These are phyloP conservation scores for Pocillopora verrucosa DNA, from an alignment of 64 coral and sea anemone species.

Conservation along the genomic window DNA sequence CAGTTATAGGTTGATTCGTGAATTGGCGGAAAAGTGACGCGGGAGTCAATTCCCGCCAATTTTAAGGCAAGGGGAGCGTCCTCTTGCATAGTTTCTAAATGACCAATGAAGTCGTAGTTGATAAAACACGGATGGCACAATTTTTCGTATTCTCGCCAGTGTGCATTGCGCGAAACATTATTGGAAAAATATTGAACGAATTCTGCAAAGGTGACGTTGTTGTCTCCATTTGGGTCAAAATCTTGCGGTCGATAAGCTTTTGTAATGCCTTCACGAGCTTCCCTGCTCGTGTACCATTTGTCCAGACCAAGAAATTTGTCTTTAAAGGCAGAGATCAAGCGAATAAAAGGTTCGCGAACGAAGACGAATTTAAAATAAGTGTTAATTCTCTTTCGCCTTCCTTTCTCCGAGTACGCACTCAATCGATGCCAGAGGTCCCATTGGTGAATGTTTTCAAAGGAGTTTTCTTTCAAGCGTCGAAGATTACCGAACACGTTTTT, in stretches of 20 bases:
- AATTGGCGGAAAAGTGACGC: not conserved
- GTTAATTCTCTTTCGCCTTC: not conserved
- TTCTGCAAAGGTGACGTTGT: not conserved
- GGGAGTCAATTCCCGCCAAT: not conserved
- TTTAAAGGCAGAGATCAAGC: not conserved
- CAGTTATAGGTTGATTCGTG: not conserved
- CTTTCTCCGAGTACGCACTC: not conserved
- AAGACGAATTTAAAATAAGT: slow-evolving; percentile 12
- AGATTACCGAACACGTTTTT: not conserved
- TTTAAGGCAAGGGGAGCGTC: not conserved
- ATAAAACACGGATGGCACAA: slow-evolving; percentile 5
- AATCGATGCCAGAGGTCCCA: not conserved
- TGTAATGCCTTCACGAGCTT: not conserved
- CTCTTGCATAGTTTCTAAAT: not conserved
- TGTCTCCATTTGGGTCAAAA: not conserved
- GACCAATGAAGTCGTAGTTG: slow-evolving; percentile 19
- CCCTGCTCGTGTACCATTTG: not conserved
- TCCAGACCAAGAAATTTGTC: not conserved
- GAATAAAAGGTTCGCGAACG: not conserved
- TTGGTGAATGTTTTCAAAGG: not conserved
- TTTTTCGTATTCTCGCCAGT: slow-evolving; percentile 20
- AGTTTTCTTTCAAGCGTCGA: not conserved
- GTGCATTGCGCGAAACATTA: not conserved
- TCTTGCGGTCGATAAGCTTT: not conserved
- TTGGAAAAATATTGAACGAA: slow-evolving; percentile 29